phyloP scores from a whole-genome alignment of 1,140 invertebrate species.

The Anagrus nilaparvatae region DNA sequence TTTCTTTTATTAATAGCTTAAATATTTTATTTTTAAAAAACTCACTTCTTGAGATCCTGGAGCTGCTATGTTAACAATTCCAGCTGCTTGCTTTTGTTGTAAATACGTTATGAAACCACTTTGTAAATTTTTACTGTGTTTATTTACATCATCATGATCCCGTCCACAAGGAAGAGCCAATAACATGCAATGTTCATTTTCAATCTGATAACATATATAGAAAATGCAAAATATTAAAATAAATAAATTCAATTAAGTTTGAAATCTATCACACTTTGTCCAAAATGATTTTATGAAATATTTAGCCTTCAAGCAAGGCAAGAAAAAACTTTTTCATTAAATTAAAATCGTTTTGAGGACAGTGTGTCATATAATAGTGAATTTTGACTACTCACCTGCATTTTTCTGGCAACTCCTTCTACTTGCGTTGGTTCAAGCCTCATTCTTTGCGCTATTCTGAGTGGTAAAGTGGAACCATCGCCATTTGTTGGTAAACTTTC shows the following conservation, averaged over 20 bases:
- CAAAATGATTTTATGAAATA: too few relatives aligned
- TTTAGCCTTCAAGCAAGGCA: background rate
- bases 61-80: conserved; percentile 90
- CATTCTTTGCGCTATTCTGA: conserved; percentile 94
- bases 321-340: background rate
- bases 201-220: conserved; percentile 53
- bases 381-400: conserved; percentile 71
- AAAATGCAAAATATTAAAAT: conserved; percentile 1
- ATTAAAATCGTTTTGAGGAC: background rate
- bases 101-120: conserved; percentile 93
- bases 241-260: background rate
- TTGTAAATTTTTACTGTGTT: conserved; percentile 83
- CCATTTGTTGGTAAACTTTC: conserved; percentile 70
- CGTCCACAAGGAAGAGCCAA: conserved; percentile 89
- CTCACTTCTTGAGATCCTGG: conserved; percentile 71
- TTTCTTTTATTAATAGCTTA: conserved; percentile 3
- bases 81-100: conserved; percentile 91
- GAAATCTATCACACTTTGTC: too few relatives aligned
- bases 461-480: conserved; percentile 68
- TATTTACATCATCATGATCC: conserved; percentile 83
- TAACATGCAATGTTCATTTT: conserved; percentile 92
- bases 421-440: conserved; percentile 87
- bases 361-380: background rate
- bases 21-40: too few relatives aligned
- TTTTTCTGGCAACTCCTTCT: conserved; percentile 88